phyloP scores from a whole-genome alignment of 2,797 vertebrate species.

The Enteromius argenteus region DNA sequence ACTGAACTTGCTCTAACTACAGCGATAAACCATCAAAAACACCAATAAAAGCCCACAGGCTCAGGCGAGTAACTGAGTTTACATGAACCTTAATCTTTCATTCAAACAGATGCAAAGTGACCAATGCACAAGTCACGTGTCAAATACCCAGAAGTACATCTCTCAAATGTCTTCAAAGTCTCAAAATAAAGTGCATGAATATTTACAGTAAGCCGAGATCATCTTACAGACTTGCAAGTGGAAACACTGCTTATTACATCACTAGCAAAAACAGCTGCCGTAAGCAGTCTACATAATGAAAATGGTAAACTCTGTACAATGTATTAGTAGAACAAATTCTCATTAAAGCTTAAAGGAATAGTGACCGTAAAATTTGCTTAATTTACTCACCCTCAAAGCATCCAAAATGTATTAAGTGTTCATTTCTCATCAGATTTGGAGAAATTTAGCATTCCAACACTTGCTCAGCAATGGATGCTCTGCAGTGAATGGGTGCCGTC shows the following conservation, averaged over 20 bases:
- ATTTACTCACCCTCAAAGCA: background rate
- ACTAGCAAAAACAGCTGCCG: background rate
- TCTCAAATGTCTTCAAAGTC: background rate
- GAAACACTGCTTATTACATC: background rate
- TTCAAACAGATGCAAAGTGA: slow-evolving; percentile 5
- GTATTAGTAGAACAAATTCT: background rate
- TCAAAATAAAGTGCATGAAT: slow-evolving; percentile 8
- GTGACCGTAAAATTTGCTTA: background rate
- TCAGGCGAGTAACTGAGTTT: background rate
- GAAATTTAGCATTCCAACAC: background rate
- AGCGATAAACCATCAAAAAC: background rate
- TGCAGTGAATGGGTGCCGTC: background rate
- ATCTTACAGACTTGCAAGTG: background rate
- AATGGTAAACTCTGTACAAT: background rate
- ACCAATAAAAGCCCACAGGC: background rate
- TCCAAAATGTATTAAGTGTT: background rate
- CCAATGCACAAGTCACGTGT: background rate
- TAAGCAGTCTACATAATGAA: background rate
- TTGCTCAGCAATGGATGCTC: background rate
- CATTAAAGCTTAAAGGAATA: background rate
- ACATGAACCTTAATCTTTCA: background rate
- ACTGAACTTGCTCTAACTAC: background rate
- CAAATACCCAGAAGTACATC: background rate
- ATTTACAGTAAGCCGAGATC: slow-evolving; percentile 9
- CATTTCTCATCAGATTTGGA: background rate